Evolutionary conservation across 2,797 vertebrate genomes (phyloP), one percentile per base, ranked within the genome.

Genomic region (Myotis findleyi): DNA sequence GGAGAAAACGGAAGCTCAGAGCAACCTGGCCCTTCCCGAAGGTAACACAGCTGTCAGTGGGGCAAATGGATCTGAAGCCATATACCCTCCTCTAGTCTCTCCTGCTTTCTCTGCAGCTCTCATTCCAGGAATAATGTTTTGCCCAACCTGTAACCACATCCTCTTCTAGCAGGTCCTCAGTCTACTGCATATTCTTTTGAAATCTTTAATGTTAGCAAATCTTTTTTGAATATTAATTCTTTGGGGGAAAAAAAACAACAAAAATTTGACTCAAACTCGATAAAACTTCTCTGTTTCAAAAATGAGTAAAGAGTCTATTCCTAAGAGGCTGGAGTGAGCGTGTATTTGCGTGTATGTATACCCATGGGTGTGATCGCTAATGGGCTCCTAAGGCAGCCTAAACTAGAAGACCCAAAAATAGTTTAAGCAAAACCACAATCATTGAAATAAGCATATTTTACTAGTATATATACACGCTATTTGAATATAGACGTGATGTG

Each of bases 221-320:
- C 9, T 47, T 89, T 86, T 59, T 77, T 47, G 9, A 59, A 62
- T 47, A 47, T 79, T 72, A 57, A 41, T 82, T 86, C 64, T 66
- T 80, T 85, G 79, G 73, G 44, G 73, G 20, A 68, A 89, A 75
- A 75, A 33, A 75, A 11, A 30, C 11, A 71, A 6, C 17, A 66
- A 84, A 89, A 25, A 62, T 2, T 38, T 87, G 62, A 79, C 44
- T 79, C n/a, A 87, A 94, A 85, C 9, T 57, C 8, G 51, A 44
- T 85, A 66, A 87, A 94, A 36, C 7, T 11, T 62, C n/a, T 47
- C 53, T 68, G 17, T 77, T 93, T 92, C 5, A 72, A 90, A 95
- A 84, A 57, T 27, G 75, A 92, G 33, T 55, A 69, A 36, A n/a
- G n/a, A 44, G 14, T 79, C 14, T 21, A 66, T 1, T 55, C 51